Conservation (phyloP, 2,113 vertebrate genomes). For the Phoenicopterus ruber region DNA sequence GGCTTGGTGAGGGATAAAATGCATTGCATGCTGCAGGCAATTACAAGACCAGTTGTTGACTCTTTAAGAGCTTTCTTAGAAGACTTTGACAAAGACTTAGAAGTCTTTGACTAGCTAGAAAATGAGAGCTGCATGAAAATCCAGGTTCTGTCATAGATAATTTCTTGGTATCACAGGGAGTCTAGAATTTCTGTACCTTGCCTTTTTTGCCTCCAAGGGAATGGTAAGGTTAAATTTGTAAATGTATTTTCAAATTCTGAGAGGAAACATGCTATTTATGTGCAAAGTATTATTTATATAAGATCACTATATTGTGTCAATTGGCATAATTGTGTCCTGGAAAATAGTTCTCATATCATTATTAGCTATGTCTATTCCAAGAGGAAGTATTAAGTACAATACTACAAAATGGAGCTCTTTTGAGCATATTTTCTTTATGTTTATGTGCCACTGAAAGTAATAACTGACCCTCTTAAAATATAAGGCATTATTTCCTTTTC, state of each 20-base stretch:
- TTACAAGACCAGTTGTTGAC: not conserved
- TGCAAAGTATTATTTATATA: not conserved
- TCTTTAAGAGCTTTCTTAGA: not conserved
- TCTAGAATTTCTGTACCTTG: not conserved
- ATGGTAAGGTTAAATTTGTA: not conserved
- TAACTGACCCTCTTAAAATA: not conserved
- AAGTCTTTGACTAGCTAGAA: not conserved
- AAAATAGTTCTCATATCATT: conserved; percentile 25
- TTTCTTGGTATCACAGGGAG: not conserved
- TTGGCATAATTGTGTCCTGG: not conserved
- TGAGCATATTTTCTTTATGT: conserved; percentile 3
- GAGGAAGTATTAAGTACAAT: not conserved
- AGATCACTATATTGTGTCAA: not conserved
- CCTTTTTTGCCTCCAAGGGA: not conserved
- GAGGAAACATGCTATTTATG: not conserved
- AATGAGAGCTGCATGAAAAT: not conserved
- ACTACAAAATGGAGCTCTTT: not conserved
- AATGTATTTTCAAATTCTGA: not conserved
- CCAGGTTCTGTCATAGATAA: not conserved
- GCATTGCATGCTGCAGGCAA: not conserved
- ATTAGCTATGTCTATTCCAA: not conserved
- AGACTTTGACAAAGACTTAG: too few species aligned
- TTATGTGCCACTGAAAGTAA: not conserved
- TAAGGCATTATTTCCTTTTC: not conserved
- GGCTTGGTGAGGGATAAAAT: not conserved